Conservation (phyloP, 2,797 vertebrate species). For the Leuciscus waleckii region DNA sequence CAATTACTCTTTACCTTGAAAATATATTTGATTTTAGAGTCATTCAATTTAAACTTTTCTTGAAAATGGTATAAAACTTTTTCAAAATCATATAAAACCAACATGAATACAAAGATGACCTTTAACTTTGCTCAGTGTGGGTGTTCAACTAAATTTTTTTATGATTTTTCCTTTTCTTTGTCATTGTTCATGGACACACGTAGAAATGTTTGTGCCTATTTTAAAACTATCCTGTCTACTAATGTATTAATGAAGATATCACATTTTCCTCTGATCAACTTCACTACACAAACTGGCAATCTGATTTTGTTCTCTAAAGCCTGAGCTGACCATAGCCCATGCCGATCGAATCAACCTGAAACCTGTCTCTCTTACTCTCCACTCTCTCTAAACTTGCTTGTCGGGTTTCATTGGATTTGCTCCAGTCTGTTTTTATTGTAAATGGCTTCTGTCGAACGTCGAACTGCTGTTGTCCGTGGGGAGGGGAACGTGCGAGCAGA, state of each 20-base stretch:
- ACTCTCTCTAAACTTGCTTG: slow-evolving; percentile 2
- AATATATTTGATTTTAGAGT: too few species aligned
- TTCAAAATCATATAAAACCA: neutral
- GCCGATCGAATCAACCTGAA: slow-evolving; percentile 36
- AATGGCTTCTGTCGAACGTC: slow-evolving; percentile 20
- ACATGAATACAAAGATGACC: neutral
- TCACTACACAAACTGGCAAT: slow-evolving; percentile 35
- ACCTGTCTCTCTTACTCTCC: slow-evolving; percentile 23
- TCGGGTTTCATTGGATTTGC: slow-evolving; percentile 37
- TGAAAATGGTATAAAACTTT: neutral
- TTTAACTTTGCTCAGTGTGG: too few species aligned
- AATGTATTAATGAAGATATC: slow-evolving; percentile 8
- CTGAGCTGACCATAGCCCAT: slow-evolving; percentile 8
- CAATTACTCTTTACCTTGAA: neutral
- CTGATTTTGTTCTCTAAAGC: slow-evolving; percentile 34
- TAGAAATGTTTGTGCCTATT: neutral
- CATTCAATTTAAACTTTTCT: too few species aligned
- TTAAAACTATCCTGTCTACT: neutral
- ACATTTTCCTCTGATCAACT: slow-evolving; percentile 1
- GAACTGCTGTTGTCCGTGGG: slow-evolving; percentile 12
- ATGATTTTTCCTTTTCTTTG: neutral
- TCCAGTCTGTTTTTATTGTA: slow-evolving; percentile 40
- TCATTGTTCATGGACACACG: neutral
- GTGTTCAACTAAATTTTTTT: neutral
- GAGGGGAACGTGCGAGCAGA: slow-evolving; percentile 15